These are phyloP conservation scores for Deilephila porcellus DNA, from an alignment of 2,888 invertebrate species.

Conservation along the genomic window DNA sequence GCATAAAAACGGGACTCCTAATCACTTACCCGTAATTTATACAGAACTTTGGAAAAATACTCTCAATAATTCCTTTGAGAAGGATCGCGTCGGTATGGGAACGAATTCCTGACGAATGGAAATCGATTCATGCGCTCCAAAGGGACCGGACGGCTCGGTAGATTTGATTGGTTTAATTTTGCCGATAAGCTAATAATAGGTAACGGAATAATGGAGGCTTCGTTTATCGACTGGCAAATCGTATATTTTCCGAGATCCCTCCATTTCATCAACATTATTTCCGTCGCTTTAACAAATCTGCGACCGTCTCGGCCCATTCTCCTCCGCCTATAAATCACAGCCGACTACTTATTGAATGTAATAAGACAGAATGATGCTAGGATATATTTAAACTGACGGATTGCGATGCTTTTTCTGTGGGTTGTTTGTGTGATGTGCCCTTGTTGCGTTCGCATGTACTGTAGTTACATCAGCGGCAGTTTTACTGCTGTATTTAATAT, in stretches of 20 bases:
- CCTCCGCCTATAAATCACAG: conserved; percentile 11
- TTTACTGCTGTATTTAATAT: not conserved
- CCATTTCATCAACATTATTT: conserved; percentile 24
- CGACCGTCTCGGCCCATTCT: conserved; percentile 11
- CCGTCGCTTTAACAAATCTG: conserved; percentile 23
- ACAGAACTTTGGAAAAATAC: conserved; percentile 8
- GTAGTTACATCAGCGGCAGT: not conserved
- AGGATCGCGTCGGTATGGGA: not conserved
- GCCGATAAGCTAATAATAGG: conserved; percentile 9
- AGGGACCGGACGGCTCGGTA: not conserved
- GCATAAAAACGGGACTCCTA: not conserved
- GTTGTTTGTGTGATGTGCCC: not conserved
- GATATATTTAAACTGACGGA: not conserved
- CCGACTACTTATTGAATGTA: conserved; percentile 22
- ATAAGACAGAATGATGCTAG: not conserved
- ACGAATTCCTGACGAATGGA: conserved; percentile 10
- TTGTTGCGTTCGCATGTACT: not conserved
- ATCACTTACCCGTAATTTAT: conserved; percentile 13
- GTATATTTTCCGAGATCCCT: conserved; percentile 19
- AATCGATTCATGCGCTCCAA: not conserved
- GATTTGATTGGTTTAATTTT: conserved; percentile 20
- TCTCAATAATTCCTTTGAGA: conserved; percentile 11
- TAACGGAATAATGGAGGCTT: conserved; percentile 13
- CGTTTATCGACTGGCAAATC: conserved; percentile 16
- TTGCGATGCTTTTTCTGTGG: not conserved